Conservation (phyloP, 2,888 invertebrate species). For the Monoplex corrugatus region DNA sequence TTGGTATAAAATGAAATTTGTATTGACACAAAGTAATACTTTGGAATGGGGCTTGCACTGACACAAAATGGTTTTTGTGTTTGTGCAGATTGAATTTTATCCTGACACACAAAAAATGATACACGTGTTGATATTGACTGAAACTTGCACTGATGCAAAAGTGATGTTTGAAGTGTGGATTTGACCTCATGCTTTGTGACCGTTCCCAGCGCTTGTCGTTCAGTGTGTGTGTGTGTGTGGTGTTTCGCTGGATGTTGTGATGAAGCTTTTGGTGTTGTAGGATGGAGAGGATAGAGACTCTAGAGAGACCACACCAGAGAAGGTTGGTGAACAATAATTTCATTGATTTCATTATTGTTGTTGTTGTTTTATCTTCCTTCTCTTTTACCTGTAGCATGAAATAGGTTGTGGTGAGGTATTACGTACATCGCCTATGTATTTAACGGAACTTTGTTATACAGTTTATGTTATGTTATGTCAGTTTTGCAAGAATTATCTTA, state of each 20-base stretch:
- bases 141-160: background rate
- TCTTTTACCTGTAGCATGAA: background rate
- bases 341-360: too few relatives aligned
- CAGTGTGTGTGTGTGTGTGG: background rate
- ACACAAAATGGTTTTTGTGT: too few relatives aligned
- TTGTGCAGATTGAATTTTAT: too few relatives aligned
- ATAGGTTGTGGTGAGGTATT: too few relatives aligned
- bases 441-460: too few relatives aligned
- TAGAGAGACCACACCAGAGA: conserved; percentile 48
- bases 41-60: too few relatives aligned
- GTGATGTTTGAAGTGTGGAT: background rate
- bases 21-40: too few relatives aligned
- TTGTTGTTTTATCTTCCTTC: background rate
- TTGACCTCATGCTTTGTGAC: background rate
- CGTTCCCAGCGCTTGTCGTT: background rate
- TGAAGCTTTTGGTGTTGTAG: conserved; percentile 39
- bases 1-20: too few relatives aligned
- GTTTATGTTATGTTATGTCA: too few relatives aligned
- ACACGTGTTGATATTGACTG: background rate
- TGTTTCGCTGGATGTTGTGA: conserved; percentile 17
- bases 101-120: too few relatives aligned
- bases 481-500: too few relatives aligned
- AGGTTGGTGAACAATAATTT: conserved; percentile 46
- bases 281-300: conserved; percentile 44
- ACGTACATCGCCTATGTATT: too few relatives aligned